Base-by-base conservation (phyloP, 2,888 invertebrate species). In the Meandrusa payeni region DNA sequence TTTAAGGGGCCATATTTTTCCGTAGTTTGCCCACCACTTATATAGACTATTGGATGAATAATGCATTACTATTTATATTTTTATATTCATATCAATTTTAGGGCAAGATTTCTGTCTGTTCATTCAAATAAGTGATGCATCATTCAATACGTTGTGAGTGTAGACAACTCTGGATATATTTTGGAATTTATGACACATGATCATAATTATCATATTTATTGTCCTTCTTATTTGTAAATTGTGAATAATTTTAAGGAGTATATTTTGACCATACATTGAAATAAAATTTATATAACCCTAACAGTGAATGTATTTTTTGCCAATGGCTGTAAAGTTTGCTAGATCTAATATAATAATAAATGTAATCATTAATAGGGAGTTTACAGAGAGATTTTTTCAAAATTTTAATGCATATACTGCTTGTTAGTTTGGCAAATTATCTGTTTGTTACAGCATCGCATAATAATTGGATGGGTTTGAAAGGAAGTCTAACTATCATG, bases 351-450 rank as follows among this genome's bases (percentile, higher is more conserved):
- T n/a, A n/a, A n/a, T n/a, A n/a, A n/a, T n/a, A n/a, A n/a, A n/a
- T n/a, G n/a, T n/a, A n/a, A n/a, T n/a, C n/a, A n/a, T n/a, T n/a
- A n/a, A n/a, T n/a, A n/a, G n/a, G n/a, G n/a, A n/a, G n/a, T n/a
- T n/a, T n/a, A n/a, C n/a, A n/a, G n/a, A n/a, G n/a, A n/a, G n/a
- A n/a, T 29, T 20, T 31, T 10, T 39, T 19, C 28, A 28, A 44
- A 38, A 33, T 33, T 33, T 5, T 34, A 39, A 44, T 5, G 26
- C 15, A 28, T 26, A 13, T 39, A 23, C 27, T 6, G 17, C 38
- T 44, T 33, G 43, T 43, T 44, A 38, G 43, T 39, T 44, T 44
- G 33, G 44, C 44, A 44, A 44, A 44, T 33, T 44, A 28, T 44
- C 44, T 44, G 39, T 39, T 44, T 44, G 44, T 44, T 44, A 38